Evolutionary conservation across 2,113 vertebrate species (phyloP).

Genomic region (Rutilus rutilus): DNA sequence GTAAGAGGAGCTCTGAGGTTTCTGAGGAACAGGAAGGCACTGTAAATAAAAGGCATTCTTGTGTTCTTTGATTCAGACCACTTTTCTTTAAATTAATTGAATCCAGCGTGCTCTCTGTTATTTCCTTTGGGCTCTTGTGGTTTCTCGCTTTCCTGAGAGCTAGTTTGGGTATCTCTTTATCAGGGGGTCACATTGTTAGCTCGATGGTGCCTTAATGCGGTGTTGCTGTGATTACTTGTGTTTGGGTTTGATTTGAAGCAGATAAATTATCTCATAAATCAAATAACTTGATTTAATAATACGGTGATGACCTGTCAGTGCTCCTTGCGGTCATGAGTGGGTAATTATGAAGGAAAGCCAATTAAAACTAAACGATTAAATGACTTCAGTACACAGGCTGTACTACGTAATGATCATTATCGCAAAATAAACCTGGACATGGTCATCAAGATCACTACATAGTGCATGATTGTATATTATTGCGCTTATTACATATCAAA

Average conservation of each 20-base stretch:
- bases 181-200: slow-evolving; percentile 10
- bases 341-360: neutral
- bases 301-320: neutral
- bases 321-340: neutral
- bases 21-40: slow-evolving; percentile 15
- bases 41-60: slow-evolving; percentile 54
- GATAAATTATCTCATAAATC: slow-evolving; percentile 18
- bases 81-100: slow-evolving; percentile 59
- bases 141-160: slow-evolving; percentile 52
- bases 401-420: neutral
- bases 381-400: neutral
- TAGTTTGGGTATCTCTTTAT: slow-evolving; percentile 11
- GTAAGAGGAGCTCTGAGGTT: slow-evolving; percentile 7
- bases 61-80: slow-evolving; percentile 45
- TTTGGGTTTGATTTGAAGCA: neutral
- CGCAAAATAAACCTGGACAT: neutral
- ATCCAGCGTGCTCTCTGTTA: slow-evolving; percentile 58
- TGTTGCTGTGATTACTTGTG: neutral
- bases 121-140: slow-evolving; percentile 66
- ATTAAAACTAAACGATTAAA: neutral
- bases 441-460: neutral
- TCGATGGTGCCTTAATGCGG: neutral
- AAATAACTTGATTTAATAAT: slow-evolving; percentile 5
- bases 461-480: neutral
- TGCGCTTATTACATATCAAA: neutral